Conservation (phyloP, 2,888 invertebrate species). For the Coronaproctus castanopsis region DNA sequence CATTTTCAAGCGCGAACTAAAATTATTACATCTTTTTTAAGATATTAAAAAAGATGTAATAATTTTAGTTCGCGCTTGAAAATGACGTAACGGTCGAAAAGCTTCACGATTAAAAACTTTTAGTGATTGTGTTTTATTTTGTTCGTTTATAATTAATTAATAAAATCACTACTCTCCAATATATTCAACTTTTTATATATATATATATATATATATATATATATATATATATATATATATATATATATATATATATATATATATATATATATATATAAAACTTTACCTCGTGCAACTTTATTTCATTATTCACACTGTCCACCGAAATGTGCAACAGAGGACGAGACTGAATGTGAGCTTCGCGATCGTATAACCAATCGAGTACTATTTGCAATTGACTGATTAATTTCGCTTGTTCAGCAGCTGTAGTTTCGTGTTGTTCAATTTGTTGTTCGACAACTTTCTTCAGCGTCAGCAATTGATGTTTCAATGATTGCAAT, state of each 20-base stretch:
- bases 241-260: not conserved
- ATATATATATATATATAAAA: constrained; percentile 1
- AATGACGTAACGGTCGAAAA: no score
- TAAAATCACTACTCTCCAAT: no score
- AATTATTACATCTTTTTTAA: no score
- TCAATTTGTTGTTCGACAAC: constrained; percentile 67
- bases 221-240: not conserved
- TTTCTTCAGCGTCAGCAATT: constrained; percentile 44
- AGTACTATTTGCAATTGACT: constrained; percentile 63
- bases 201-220: no score
- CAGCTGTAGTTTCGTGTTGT: constrained; percentile 68
- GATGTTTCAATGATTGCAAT: constrained; percentile 65
- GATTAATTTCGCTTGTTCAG: constrained; percentile 67
- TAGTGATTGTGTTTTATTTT: no score
- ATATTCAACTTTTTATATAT: no score
- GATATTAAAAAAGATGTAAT: no score
- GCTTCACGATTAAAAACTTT: no score
- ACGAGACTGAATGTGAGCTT: constrained; percentile 58
- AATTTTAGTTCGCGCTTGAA: no score
- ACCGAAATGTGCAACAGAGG: constrained; percentile 60
- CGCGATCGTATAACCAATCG: constrained; percentile 63
- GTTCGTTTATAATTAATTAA: no score
- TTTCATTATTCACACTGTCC: constrained; percentile 56
- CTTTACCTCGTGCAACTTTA: constrained; percentile 27
- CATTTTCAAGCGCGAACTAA: no score